A percentile compares a stretch with the other conserved stretches of the same genome.
Evolutionary conservation across 2,797 vertebrate species (phyloP).

Genomic region (Scyliorhinus canicula): DNA sequence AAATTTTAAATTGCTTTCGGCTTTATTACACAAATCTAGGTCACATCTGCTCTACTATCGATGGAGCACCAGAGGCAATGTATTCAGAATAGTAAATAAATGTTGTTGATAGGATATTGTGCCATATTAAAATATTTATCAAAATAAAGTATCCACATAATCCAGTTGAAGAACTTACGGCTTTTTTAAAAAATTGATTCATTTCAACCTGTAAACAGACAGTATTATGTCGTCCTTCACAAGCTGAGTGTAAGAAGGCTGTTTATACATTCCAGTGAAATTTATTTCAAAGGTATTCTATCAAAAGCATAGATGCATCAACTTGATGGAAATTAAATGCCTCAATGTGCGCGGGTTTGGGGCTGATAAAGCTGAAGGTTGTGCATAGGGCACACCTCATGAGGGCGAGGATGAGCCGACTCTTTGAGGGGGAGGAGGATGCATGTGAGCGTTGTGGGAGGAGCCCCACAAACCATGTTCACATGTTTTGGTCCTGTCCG

Average conservation of each 20-base stretch:
- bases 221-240: not conserved
- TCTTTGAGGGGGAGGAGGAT: too few species aligned
- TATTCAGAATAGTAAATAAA: not conserved
- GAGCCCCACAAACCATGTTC: too few species aligned
- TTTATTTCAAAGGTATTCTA: not conserved
- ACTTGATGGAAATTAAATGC: not conserved
- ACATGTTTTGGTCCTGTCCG: too few species aligned
- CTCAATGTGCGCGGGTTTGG: too few species aligned
- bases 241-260: not conserved
- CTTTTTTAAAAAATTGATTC: not conserved
- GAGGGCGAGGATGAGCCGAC: too few species aligned
- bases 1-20: not conserved
- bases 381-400: too few species aligned
- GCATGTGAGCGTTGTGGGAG: too few species aligned
- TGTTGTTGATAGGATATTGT: not conserved
- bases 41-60: not conserved
- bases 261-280: not conserved
- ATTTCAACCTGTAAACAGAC: not conserved
- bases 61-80: not conserved
- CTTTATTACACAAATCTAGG: not conserved
- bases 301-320: not conserved
- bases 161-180: not conserved
- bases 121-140: constrained; percentile 14
- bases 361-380: too few species aligned
- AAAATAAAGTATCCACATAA: not conserved